These are phyloP conservation scores for Drosophila nigromelanica DNA, from an alignment of 1,140 invertebrate species.

Conservation along the genomic window DNA sequence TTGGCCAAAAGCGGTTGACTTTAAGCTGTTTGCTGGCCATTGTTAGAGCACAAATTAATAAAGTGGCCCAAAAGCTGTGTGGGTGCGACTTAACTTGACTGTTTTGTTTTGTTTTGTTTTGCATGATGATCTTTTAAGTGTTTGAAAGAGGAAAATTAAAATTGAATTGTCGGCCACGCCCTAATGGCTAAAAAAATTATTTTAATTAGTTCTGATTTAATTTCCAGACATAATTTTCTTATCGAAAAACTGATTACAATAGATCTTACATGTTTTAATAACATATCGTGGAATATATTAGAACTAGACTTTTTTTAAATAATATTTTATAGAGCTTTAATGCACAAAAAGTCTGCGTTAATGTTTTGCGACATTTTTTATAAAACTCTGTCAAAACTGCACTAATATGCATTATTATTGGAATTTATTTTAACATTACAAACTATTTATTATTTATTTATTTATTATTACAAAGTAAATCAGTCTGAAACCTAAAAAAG, in stretches of 20 bases:
- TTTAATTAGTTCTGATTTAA: not conserved
- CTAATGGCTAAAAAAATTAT: not conserved
- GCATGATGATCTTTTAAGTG: conserved; percentile 18
- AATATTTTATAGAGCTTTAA: too few relatives aligned
- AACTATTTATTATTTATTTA: too few relatives aligned
- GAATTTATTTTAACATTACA: too few relatives aligned
- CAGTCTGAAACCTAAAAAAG: too few relatives aligned
- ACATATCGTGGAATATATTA: too few relatives aligned
- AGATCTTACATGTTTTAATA: not conserved
- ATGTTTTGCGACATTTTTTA: too few relatives aligned
- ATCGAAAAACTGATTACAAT: not conserved
- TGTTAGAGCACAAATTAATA: conserved; percentile 53
- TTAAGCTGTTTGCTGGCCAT: conserved; percentile 44
- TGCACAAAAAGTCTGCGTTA: too few relatives aligned
- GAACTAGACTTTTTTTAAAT: too few relatives aligned
- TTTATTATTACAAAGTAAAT: too few relatives aligned
- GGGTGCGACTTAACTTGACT: conserved; percentile 9
- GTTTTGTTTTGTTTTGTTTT: conserved; percentile 15
- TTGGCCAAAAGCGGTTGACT: conserved; percentile 23
- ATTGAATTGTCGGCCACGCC: not conserved
- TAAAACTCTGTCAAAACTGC: too few relatives aligned
- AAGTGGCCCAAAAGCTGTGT: conserved; percentile 27
- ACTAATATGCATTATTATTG: too few relatives aligned
- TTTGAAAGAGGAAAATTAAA: conserved; percentile 10
- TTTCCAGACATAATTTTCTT: not conserved